phyloP scores from a whole-genome alignment of 2,113 vertebrate genomes.

The Gambusia holbrooki region DNA sequence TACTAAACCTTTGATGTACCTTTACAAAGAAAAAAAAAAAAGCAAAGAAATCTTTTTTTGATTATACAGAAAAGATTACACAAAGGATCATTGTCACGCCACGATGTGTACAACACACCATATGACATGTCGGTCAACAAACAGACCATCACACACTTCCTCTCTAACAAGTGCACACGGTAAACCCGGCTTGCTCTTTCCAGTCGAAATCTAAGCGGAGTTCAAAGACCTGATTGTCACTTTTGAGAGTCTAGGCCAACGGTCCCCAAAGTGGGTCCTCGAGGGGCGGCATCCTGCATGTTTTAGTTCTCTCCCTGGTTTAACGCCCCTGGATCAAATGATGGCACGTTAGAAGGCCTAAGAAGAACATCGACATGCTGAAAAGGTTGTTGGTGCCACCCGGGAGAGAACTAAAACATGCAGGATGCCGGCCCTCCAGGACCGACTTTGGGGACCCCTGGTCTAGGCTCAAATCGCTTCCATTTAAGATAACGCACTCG shows the following conservation, averaged over 20 bases:
- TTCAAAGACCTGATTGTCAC: conserved; percentile 44
- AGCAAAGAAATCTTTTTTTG: conserved; percentile 9
- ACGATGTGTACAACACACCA: conserved; percentile 23
- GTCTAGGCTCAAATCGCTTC: conserved; percentile 34
- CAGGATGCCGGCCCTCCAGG: too few relatives aligned
- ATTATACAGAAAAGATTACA: conserved; percentile 10
- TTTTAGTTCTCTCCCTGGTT: too few relatives aligned
- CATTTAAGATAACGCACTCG: conserved; percentile 9
- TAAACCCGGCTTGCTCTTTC: conserved; percentile 27
- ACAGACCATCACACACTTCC: conserved; percentile 42
- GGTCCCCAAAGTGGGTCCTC: too few relatives aligned
- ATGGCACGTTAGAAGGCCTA: too few relatives aligned
- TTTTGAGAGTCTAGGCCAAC: conserved; percentile 51
- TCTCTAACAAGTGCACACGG: conserved; percentile 42
- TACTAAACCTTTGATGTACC: conserved; percentile 28
- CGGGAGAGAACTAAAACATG: too few relatives aligned
- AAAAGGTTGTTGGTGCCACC: too few relatives aligned
- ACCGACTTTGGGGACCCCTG: too few relatives aligned
- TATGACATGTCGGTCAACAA: conserved; percentile 33
- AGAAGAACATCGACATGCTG: too few relatives aligned
- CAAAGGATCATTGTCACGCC: conserved; percentile 22
- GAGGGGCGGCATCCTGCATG: too few relatives aligned
- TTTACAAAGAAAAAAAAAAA: conserved; percentile 17
- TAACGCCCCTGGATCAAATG: too few relatives aligned
- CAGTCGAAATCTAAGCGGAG: conserved; percentile 32